Evolutionary conservation across 2,888 invertebrate genomes (phyloP), one percentile per base, ranked within the genome.

Genomic region (Lycaena phlaeas): DNA sequence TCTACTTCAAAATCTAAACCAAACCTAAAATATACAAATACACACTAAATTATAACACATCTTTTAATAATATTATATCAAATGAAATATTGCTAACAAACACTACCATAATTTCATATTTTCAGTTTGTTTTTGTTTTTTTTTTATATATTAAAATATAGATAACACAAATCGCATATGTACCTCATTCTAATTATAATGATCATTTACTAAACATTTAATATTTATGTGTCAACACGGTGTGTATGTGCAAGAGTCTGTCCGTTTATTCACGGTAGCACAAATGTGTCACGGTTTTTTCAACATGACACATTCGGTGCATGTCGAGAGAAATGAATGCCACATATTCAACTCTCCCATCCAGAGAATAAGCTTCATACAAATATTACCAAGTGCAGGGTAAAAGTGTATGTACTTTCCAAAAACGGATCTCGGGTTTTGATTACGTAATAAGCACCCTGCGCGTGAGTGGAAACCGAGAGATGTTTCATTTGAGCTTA

Each of bases 191-290:
- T 26, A 40, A 14, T 40, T 40, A 34, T 34, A n/a, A 9, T 22
- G 5, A 22, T 22, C 34, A 34, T 22, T 18, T 22, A 18, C 10
- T 34, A 22, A 34, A 34, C 18, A 34, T 34, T 25, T 10, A 30
- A 40, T 31, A 26, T 40, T 40, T 40, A 31, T 40, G 30, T 31
- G 30, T 31, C 30, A 40, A 30, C 45, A 40, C 38, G 44, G 44
- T 68, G 67, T 68, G 63, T 66, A 61, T 68, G 69, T 74, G 65
- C 66, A 71, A 64, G 56, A 53, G 53, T 70, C 53, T 69, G 77
- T 69, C 68, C 74, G 64, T 76, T 81, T 81, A 75, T 69, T 57
- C 72, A 78, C 72, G 79, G 76, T 75, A 61, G 60, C 68, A 72
- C 66, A 70, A 71, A 68, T 59, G 61, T 65, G 73, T 67, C 70